Conservation (phyloP, 2,888 invertebrate species). For the Drosophila nr. medialis region DNA sequence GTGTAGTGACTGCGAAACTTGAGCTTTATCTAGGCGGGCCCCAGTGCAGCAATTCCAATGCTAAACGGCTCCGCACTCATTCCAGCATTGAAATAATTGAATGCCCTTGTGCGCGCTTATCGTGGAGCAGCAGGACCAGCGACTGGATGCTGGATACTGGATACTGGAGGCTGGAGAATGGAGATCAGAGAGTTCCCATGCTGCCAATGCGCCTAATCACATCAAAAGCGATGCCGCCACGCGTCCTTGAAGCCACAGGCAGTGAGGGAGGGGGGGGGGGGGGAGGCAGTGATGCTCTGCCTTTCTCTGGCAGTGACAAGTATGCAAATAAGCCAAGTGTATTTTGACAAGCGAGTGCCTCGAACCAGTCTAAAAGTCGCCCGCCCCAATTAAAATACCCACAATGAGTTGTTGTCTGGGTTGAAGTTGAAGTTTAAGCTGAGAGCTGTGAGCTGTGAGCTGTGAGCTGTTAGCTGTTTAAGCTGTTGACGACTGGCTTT, state of each 20-base stretch:
- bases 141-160: background rate
- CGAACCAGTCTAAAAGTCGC: slow-evolving; percentile 1
- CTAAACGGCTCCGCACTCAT: slow-evolving; percentile 66
- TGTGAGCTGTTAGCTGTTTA: slow-evolving; percentile 3
- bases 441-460: background rate
- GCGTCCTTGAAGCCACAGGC: slow-evolving; percentile 59
- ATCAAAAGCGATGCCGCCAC: slow-evolving; percentile 59
- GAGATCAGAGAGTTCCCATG: slow-evolving; percentile 19
- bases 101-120: slow-evolving; percentile 60
- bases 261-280: background rate
- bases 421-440: slow-evolving; percentile 1
- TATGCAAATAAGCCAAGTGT: slow-evolving; percentile 58
- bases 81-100: slow-evolving; percentile 73
- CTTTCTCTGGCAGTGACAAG: slow-evolving; percentile 45
- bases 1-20: slow-evolving; percentile 5
- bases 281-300: background rate
- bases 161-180: background rate
- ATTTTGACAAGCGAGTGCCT: slow-evolving; percentile 51
- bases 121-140: slow-evolving; percentile 17
- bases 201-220: slow-evolving; percentile 55
- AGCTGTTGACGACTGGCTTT: slow-evolving; percentile 45
- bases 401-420: slow-evolving; percentile 4
- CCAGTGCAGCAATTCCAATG: slow-evolving; percentile 45
- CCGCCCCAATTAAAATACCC: slow-evolving; percentile 66
- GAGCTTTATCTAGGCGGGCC: slow-evolving; percentile 54